Percentiles rank a stretch among this genome's conserved stretches.
Conservation (phyloP, 2,888 invertebrate species). For the Pristionchus exspectatus region DNA sequence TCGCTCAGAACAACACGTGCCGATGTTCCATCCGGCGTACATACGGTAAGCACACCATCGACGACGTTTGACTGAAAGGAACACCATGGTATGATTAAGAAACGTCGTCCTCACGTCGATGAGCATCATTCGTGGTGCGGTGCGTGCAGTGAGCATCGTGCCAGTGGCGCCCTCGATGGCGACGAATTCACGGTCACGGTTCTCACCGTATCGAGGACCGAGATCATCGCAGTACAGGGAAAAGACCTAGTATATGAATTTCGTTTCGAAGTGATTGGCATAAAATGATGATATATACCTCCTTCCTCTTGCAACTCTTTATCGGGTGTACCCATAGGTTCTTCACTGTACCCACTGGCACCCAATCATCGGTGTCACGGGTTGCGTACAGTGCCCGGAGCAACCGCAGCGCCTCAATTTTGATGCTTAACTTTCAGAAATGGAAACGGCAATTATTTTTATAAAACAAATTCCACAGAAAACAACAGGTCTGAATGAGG, state of each 20-base stretch:
- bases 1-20: slow-evolving; percentile 58
- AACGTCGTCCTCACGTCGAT: slow-evolving; percentile 57
- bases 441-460: too few relatives aligned
- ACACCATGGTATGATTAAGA: slow-evolving; percentile 60
- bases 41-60: slow-evolving; percentile 57
- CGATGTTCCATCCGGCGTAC: slow-evolving; percentile 55
- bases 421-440: too few relatives aligned
- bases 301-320: slow-evolving; percentile 73
- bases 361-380: slow-evolving; percentile 56
- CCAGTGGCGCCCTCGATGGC: slow-evolving; percentile 67
- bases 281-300: slow-evolving; percentile 57
- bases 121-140: slow-evolving; percentile 63
- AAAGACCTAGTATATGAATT: slow-evolving; percentile 62
- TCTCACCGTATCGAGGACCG: slow-evolving; percentile 65
- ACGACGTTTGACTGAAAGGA: slow-evolving; percentile 59
- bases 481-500: too few relatives aligned
- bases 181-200: slow-evolving; percentile 70
- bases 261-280: slow-evolving; percentile 6
- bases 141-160: slow-evolving; percentile 61
- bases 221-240: slow-evolving; percentile 67
- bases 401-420: neutral
- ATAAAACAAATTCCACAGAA: too few relatives aligned
- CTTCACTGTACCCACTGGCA: slow-evolving; percentile 66
- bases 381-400: neutral
- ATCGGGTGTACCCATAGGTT: slow-evolving; percentile 67